Evolutionary conservation across 1,140 invertebrate genomes (phyloP).

Genomic region (Drosophila aff.): DNA sequence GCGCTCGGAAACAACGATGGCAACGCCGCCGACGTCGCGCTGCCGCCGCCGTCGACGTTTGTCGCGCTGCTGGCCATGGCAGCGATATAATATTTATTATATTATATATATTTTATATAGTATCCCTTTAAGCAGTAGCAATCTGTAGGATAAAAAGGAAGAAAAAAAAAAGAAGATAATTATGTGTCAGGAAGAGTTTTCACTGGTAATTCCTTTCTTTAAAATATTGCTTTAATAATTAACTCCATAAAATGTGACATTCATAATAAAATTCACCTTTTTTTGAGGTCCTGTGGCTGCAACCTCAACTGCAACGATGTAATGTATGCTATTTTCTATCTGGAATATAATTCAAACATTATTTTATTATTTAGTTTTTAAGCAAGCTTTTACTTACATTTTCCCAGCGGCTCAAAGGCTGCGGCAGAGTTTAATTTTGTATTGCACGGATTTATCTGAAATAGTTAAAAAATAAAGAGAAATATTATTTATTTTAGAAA

Average conservation of each 20-base stretch:
- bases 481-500: background rate
- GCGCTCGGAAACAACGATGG: slow-evolving; percentile 62
- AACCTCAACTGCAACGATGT: background rate
- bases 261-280: background rate
- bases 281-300: background rate
- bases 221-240: background rate
- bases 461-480: background rate
- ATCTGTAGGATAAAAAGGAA: background rate
- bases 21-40: slow-evolving; percentile 48
- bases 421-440: background rate
- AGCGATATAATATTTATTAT: slow-evolving; percentile 29
- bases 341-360: background rate
- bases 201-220: background rate
- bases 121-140: background rate
- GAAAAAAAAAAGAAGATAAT: background rate
- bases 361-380: background rate
- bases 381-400: background rate
- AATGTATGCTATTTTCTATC: background rate
- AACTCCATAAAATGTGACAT: background rate
- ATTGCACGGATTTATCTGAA: slow-evolving; percentile 14
- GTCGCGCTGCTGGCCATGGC: slow-evolving; percentile 66
- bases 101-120: slow-evolving; percentile 3
- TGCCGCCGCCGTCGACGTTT: slow-evolving; percentile 40
- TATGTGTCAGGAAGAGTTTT: background rate
- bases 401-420: background rate